Evolutionary conservation across 2,113 vertebrate species (phyloP).

Genomic region (Spilogale gracilis): DNA sequence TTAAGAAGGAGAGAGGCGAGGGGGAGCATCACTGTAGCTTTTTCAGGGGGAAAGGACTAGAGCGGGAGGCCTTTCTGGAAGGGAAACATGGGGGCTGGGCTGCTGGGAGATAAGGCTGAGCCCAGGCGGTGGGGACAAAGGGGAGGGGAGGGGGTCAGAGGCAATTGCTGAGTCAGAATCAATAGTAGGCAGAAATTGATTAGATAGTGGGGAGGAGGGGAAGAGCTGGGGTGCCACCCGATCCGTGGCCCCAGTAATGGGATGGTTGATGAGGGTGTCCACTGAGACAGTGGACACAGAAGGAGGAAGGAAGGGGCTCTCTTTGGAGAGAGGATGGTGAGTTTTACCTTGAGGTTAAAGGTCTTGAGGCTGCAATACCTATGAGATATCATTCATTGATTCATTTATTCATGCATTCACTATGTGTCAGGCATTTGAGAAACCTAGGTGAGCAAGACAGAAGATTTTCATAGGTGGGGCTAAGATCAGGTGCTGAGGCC

Average conservation of each 20-base stretch:
- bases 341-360: not conserved
- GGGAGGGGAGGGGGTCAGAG: not conserved
- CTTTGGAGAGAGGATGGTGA: not conserved
- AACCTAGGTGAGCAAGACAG: not conserved
- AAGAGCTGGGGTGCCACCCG: not conserved
- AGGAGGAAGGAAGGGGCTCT: not conserved
- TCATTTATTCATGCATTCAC: not conserved
- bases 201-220: not conserved
- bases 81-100: not conserved
- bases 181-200: not conserved
- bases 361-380: not conserved
- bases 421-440: not conserved
- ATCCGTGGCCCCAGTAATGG: not conserved
- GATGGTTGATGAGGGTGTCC: not conserved
- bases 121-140: no score
- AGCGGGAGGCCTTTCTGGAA: not conserved
- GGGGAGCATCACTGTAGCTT: not conserved
- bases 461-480: not conserved
- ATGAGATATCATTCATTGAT: not conserved
- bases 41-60: not conserved
- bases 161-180: not conserved
- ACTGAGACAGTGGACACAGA: not conserved
- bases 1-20: not conserved
- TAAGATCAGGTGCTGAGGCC: not conserved
- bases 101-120: not conserved